phyloP scores from a whole-genome alignment of 2,888 invertebrate species.

The Oxytorus armatus region DNA sequence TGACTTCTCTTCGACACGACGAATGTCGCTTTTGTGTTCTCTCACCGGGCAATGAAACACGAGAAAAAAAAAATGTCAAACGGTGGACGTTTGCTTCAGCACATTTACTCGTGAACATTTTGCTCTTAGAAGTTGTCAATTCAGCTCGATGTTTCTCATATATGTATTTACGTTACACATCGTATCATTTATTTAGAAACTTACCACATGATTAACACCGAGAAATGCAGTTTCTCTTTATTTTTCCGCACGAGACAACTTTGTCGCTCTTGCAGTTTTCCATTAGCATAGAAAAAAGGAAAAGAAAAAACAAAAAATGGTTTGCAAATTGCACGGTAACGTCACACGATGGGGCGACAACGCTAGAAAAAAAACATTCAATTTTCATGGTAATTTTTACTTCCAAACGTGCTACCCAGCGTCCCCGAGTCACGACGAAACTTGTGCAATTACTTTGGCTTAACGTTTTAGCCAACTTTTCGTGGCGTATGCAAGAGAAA shows the following conservation, averaged over 20 bases:
- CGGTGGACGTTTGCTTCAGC: slow-evolving; percentile 40
- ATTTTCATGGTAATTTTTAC: slow-evolving; percentile 70
- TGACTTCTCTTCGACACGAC: slow-evolving; percentile 60
- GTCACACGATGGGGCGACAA: slow-evolving; percentile 47
- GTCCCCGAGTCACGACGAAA: slow-evolving; percentile 62
- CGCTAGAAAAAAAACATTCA: slow-evolving; percentile 68
- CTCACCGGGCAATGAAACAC: slow-evolving; percentile 50
- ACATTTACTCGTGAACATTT: slow-evolving; percentile 6
- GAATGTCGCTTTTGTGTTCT: slow-evolving; percentile 23
- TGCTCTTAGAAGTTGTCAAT: neutral
- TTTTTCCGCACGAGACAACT: slow-evolving; percentile 46
- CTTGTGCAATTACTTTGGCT: slow-evolving; percentile 71
- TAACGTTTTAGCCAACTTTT: slow-evolving; percentile 69
- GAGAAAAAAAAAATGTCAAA: slow-evolving; percentile 48
- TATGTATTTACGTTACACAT: neutral
- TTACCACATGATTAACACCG: neutral
- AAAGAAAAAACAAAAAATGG: slow-evolving; percentile 45
- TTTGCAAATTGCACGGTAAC: slow-evolving; percentile 64
- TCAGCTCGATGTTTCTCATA: slow-evolving; percentile 8
- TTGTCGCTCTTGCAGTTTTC: slow-evolving; percentile 60
- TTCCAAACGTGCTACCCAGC: slow-evolving; percentile 61
- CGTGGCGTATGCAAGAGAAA: slow-evolving; percentile 48
- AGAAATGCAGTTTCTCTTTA: neutral
- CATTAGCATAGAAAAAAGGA: slow-evolving; percentile 60
- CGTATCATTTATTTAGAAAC: neutral